phyloP scores from a whole-genome alignment of 2,888 invertebrate species.

The Chironomus riparius region DNA sequence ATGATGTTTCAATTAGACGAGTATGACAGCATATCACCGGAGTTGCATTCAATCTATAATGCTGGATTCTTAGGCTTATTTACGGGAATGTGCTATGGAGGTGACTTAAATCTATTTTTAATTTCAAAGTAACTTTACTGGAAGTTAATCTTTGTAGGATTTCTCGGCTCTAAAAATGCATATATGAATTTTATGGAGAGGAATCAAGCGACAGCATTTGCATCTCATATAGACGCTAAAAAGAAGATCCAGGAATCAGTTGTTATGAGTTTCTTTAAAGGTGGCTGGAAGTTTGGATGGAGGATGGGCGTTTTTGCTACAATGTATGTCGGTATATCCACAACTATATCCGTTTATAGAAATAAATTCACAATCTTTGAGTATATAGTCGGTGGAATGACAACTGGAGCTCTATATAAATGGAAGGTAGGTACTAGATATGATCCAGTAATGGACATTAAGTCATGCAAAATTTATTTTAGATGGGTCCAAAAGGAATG shows the following conservation, averaged over 20 bases:
- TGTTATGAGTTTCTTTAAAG: constrained; percentile 58
- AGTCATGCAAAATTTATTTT: constrained; percentile 34
- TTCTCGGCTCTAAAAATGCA: constrained; percentile 49
- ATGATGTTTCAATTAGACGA: constrained; percentile 44
- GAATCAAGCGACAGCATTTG: constrained; percentile 63
- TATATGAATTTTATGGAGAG: constrained; percentile 60
- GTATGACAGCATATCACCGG: constrained; percentile 51
- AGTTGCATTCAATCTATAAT: constrained; percentile 53
- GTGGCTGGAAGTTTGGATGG: constrained; percentile 63
- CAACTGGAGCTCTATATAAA: constrained; percentile 40
- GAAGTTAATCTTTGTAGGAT: constrained; percentile 39
- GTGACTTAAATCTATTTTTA: too few species aligned
- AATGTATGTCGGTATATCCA: constrained; percentile 53
- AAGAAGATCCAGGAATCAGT: constrained; percentile 62
- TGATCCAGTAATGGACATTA: neutral
- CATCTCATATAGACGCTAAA: constrained; percentile 59
- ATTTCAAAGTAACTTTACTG: too few species aligned
- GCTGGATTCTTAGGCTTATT: constrained; percentile 50
- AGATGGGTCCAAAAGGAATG: constrained; percentile 58
- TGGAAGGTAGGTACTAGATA: neutral
- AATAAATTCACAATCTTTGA: constrained; percentile 58
- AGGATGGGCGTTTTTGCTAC: constrained; percentile 57
- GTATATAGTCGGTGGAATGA: constrained; percentile 53
- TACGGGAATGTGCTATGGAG: constrained; percentile 49
- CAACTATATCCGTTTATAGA: constrained; percentile 55